These are phyloP conservation scores for Otocyon megalotis DNA, from an alignment of 2,113 vertebrate genomes.

Conservation along the genomic window DNA sequence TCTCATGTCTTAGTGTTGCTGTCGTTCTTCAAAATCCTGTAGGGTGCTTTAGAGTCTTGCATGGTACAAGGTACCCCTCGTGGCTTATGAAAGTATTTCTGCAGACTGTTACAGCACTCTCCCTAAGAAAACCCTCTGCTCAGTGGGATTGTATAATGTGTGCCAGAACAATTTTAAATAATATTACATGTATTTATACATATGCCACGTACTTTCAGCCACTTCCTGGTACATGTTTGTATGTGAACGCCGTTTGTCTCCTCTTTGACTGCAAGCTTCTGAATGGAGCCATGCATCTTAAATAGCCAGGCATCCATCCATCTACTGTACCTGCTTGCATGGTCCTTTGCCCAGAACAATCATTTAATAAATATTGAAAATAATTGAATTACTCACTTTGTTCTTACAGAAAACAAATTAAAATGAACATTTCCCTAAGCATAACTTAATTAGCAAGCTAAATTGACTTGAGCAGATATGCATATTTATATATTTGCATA, in stretches of 20 bases:
- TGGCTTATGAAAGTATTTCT: neutral
- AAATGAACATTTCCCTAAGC: neutral
- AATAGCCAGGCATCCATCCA: neutral
- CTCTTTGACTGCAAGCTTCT: neutral
- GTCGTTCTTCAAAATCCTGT: neutral
- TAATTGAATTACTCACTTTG: neutral
- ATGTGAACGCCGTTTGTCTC: neutral
- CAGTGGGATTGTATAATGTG: neutral
- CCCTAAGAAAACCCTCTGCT: neutral
- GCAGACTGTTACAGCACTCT: neutral
- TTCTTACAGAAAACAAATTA: conserved; percentile 31
- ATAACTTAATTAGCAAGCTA: conserved; percentile 32
- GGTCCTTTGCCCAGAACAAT: neutral
- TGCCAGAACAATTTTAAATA: neutral
- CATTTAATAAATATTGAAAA: conserved; percentile 19
- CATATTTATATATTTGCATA: neutral
- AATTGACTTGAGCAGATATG: neutral
- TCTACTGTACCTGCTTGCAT: neutral
- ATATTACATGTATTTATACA: neutral
- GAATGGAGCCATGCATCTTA: neutral
- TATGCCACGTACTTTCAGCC: neutral
- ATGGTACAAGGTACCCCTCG: neutral
- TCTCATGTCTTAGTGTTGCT: neutral
- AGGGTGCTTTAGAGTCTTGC: neutral
- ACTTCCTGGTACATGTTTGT: neutral